Base-by-base conservation (phyloP, 2,113 vertebrate genomes). In the Upupa epops region DNA sequence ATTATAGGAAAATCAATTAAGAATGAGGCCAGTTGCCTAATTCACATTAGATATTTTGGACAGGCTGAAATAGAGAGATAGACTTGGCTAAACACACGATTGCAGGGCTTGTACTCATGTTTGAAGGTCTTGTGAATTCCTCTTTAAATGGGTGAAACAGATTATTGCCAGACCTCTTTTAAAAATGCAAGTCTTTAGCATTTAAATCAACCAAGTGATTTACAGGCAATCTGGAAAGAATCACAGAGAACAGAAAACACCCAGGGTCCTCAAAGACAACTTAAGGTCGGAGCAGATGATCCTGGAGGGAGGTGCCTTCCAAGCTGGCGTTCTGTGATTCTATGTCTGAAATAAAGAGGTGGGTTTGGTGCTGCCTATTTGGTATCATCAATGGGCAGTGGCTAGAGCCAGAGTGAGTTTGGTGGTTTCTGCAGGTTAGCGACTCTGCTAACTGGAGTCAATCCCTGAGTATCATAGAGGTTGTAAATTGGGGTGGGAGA, bases 1-100 rank as follows among this genome's bases (percentile, higher is more conserved):
- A 93, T 95, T 91, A 93, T 19, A 90, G 70, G 58, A 95, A 95
- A 95, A 93, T 86, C 83, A 93, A 78, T 94, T 90, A 93, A 93
- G 86, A 93, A 86, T 25, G 69, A 66, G 80, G 90, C 79, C 56
- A 75, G 73, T 51, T 92, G 93, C 54, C 69, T 95, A 91, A 93
- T 72, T 90, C 86, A 81, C 36, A 46, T 71, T 72, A 82, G 56
- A 28, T 85, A 60, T 71, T 90, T 90, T 84, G 86, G 56, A 88
- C 56, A 72, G 59, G 73, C 69, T 88, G 80, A 91, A 90, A 71
- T 48, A 48, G 2, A 85, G 78, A 77, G 69, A 90, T 66, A 75
- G 48, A 63, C 54, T 90, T 91, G 76, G 83, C 73, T 95, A 65
- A 86, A 75, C n/a, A 76, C 54, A 68, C 0, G 37, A 83, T 81